Conservation (phyloP, 2,113 vertebrate species). For the Anarrhichthys ocellatus region DNA sequence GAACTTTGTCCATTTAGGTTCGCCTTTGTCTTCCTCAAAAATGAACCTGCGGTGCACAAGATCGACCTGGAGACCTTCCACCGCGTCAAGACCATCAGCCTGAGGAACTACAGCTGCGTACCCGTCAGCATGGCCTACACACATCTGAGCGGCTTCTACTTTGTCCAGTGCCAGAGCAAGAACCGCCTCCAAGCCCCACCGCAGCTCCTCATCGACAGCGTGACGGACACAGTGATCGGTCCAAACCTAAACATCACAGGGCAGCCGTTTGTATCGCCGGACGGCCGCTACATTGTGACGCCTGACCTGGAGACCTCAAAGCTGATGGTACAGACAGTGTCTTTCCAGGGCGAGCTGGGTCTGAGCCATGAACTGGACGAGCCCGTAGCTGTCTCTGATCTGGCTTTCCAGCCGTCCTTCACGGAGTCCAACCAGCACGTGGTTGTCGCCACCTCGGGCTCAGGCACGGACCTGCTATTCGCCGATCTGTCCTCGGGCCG, state of each 20-base stretch:
- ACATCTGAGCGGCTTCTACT: slow-evolving; percentile 92
- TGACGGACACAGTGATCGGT: slow-evolving; percentile 89
- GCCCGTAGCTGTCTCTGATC: slow-evolving; percentile 82
- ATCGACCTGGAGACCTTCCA: slow-evolving; percentile 94
- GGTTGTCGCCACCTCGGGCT: slow-evolving; percentile 86
- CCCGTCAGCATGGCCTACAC: slow-evolving; percentile 92
- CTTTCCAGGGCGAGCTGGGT: slow-evolving; percentile 85
- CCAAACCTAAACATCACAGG: slow-evolving; percentile 84
- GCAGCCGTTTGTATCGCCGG: slow-evolving; percentile 85
- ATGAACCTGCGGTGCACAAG: slow-evolving; percentile 87
- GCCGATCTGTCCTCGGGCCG: slow-evolving; percentile 89
- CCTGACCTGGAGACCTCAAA: slow-evolving; percentile 69
- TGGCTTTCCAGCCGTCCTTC: slow-evolving; percentile 94
- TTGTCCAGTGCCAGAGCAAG: slow-evolving; percentile 86
- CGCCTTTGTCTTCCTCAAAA: slow-evolving; percentile 92
- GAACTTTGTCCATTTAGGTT: slow-evolving; percentile 85
- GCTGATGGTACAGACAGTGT: slow-evolving; percentile 89
- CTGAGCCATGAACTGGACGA: slow-evolving; percentile 80
- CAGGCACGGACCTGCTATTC: slow-evolving; percentile 88
- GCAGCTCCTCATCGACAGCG: slow-evolving; percentile 92
- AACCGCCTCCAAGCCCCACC: background rate
- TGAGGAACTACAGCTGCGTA: slow-evolving; percentile 85
- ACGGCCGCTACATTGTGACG: slow-evolving; percentile 90
- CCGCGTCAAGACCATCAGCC: slow-evolving; percentile 89
- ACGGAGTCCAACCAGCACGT: slow-evolving; percentile 87